phyloP scores from a whole-genome alignment of 92 coral and sea anemone genomes.

The Phenganax marumi region DNA sequence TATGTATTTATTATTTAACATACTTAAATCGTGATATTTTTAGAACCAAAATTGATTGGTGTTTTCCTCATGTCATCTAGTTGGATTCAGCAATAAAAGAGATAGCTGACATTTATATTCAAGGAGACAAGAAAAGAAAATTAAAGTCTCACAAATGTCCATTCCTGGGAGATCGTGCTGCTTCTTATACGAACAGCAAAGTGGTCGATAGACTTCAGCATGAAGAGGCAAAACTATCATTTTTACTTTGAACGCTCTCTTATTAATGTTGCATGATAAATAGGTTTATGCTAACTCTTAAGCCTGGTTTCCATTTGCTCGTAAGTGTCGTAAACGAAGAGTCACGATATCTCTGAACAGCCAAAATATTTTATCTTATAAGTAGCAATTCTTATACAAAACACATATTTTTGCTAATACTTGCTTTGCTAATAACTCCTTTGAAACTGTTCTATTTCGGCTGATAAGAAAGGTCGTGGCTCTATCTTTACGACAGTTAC shows the following conservation, averaged over 20 bases:
- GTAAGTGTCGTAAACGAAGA: too few species aligned
- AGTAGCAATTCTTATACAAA: too few species aligned
- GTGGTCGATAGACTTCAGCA: background rate
- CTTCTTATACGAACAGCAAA: constrained; percentile 1
- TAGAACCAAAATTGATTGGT: constrained; percentile 8
- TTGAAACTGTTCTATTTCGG: too few species aligned
- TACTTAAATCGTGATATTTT: background rate
- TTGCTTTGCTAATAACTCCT: too few species aligned
- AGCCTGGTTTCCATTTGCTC: too few species aligned
- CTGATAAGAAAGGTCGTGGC: too few species aligned
- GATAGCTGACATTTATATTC: constrained; percentile 15
- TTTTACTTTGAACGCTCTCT: constrained; percentile 3
- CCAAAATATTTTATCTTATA: too few species aligned
- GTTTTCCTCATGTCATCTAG: constrained; percentile 1
- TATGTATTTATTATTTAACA: background rate
- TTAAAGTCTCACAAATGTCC: constrained; percentile 5
- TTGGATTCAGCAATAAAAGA: constrained; percentile 7
- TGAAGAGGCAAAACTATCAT: background rate
- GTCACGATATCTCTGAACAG: too few species aligned
- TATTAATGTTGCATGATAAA: too few species aligned
- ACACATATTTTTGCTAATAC: too few species aligned
- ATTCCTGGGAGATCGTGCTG: background rate
- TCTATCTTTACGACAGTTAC: too few species aligned
- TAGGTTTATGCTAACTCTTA: too few species aligned
- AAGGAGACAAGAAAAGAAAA: background rate